Base-by-base conservation (phyloP, 2,113 vertebrate genomes). In the Ictidomys tridecemlineatus region DNA sequence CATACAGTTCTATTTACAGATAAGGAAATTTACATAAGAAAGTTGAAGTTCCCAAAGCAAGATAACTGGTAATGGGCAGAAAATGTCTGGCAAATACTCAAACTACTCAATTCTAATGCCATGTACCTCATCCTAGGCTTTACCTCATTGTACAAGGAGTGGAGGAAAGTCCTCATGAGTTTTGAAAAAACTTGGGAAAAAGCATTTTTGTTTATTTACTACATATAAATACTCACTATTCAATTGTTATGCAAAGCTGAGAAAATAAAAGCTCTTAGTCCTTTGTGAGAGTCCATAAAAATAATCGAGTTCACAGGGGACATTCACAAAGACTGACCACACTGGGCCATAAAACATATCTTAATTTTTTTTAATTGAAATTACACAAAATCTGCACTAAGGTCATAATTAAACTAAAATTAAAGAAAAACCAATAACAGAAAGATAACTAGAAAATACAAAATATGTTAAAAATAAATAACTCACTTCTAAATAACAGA, bases 61-160 rank as follows among this genome's bases (percentile, higher is more conserved):
- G 37, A 12, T 45, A 63, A 67, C 45, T 84, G 30, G 56, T 42
- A 32, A 85, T 76, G 18, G 1, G 1, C 12, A 20, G n/a, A 56
- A 8, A 12, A 11, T 0, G 45, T 9, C 3, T 79, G 32, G 9
- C n/a, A 56, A 45, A 56, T 24, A 45, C 12, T 22, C 20, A 22
- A 58, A 51, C 6, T 63, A 17, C 17, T 61, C 26, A 53, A 4
- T 78, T 51, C 17, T 61, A 67, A 42, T 30, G 10, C 8, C 2
- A 8, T 8, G 2, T 32, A 51, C 30, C 74, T 74, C 26, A 24
- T 28, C 1, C 7, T 84, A 3, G 39, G 17, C 1, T 14, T 63
- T 20, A 56, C 12, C 1, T 84, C 8, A 24, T 42, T 13, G 0
- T 37, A 32, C 1, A 4, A 5, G 12, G 28, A 39, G 2, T 65